Conservation (phyloP, 2,888 invertebrate species). For the Chrysolina americana region DNA sequence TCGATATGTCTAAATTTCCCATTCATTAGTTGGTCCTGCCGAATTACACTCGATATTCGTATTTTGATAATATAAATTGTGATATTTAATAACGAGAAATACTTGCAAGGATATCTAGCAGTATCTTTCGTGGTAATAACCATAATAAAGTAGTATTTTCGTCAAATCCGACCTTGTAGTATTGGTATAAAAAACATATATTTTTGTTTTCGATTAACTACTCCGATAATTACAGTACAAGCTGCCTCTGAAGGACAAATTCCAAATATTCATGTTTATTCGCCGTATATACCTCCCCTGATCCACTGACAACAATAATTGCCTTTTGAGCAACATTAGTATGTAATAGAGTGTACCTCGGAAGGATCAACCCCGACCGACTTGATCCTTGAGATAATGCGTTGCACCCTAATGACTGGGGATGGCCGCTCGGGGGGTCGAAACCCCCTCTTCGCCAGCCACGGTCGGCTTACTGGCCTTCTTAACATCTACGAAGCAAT, state of each 20-base stretch:
- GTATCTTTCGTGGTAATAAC: too few species aligned
- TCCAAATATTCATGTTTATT: neutral
- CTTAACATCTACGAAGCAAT: slow-evolving; percentile 40
- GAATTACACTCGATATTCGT: too few species aligned
- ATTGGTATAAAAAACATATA: too few species aligned
- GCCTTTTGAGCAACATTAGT: slow-evolving; percentile 61
- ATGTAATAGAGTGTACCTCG: slow-evolving; percentile 67
- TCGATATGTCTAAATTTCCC: too few species aligned
- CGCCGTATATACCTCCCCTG: slow-evolving; percentile 13
- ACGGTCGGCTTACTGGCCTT: slow-evolving; percentile 38
- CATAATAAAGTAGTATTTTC: too few species aligned
- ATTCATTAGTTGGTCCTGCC: too few species aligned
- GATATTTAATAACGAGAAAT: too few species aligned
- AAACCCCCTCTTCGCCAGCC: slow-evolving; percentile 27
- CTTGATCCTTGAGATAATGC: slow-evolving; percentile 68
- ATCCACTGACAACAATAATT: slow-evolving; percentile 40
- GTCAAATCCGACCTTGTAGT: too few species aligned
- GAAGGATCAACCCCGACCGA: slow-evolving; percentile 63
- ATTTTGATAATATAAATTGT: too few species aligned
- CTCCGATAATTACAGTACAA: neutral
- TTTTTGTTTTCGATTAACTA: too few species aligned
- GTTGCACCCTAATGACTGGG: slow-evolving; percentile 67
- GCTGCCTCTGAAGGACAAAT: neutral
- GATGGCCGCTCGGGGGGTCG: slow-evolving; percentile 56
- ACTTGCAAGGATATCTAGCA: too few species aligned